Conservation (phyloP, 2,888 invertebrate species). For the Spodoptera picta region DNA sequence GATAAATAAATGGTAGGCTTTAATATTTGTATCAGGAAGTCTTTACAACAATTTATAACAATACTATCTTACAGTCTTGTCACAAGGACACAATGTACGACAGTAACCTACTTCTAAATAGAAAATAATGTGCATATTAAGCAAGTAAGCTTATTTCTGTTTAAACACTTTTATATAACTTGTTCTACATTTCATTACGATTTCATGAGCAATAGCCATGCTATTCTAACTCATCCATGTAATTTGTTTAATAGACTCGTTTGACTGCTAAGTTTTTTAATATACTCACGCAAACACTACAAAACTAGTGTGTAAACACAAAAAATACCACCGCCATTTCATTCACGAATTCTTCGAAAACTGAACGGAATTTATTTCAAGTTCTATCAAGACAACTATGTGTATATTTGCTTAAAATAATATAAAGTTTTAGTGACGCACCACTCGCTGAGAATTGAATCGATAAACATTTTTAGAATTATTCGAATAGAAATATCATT, state of each 20-base stretch:
- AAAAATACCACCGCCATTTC: slow-evolving; percentile 37
- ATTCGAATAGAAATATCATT: slow-evolving; percentile 34
- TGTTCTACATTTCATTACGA: background rate
- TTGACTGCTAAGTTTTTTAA: slow-evolving; percentile 33
- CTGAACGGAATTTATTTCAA: slow-evolving; percentile 21
- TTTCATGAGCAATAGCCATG: slow-evolving; percentile 1
- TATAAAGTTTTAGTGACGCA: slow-evolving; percentile 37
- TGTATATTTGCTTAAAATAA: slow-evolving; percentile 32
- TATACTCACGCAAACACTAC: slow-evolving; percentile 37
- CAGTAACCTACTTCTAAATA: too few relatives aligned
- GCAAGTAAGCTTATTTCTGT: background rate
- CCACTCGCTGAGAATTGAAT: slow-evolving; percentile 11
- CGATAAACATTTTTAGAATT: slow-evolving; percentile 26
- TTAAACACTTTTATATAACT: background rate
- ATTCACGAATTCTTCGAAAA: slow-evolving; percentile 38
- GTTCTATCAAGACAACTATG: slow-evolving; percentile 16
- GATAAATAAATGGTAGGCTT: too few relatives aligned
- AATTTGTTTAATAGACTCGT: slow-evolving; percentile 19
- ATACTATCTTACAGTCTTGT: too few relatives aligned
- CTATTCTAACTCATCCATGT: slow-evolving; percentile 25
- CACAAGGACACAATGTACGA: too few relatives aligned
- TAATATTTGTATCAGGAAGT: too few relatives aligned
- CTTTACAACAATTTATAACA: too few relatives aligned
- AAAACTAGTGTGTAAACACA: slow-evolving; percentile 20
- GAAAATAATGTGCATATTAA: too few relatives aligned